phyloP scores from a whole-genome alignment of 2,797 vertebrate genomes.

The Microcaecilia unicolor region DNA sequence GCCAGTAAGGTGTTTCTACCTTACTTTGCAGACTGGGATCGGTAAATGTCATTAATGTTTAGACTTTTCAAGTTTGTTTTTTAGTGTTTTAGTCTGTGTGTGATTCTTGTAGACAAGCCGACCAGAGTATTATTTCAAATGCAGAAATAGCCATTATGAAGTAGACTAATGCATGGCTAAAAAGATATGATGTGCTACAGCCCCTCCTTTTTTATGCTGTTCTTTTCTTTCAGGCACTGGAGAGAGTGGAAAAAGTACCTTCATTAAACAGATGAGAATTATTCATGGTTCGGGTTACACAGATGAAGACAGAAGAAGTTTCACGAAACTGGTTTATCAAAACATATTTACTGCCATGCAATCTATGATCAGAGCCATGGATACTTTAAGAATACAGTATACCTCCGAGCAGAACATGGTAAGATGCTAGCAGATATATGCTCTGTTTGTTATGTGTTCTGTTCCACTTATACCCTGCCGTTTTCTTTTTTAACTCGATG shows the following conservation, averaged over 20 bases:
- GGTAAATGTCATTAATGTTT: too few species aligned
- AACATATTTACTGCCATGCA: constrained; percentile 78
- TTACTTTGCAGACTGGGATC: too few species aligned
- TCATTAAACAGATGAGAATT: constrained; percentile 91
- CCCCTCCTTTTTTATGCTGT: not conserved
- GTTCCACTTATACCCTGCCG: too few species aligned
- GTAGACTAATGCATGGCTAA: too few species aligned
- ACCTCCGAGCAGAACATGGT: constrained; percentile 61
- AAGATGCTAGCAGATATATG: not conserved
- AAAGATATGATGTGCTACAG: too few species aligned
- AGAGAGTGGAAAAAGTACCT: constrained; percentile 86
- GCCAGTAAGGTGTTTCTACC: too few species aligned
- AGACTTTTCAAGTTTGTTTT: too few species aligned
- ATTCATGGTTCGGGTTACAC: constrained; percentile 83
- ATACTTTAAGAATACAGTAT: constrained; percentile 55
- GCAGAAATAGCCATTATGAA: too few species aligned
- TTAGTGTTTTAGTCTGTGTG: too few species aligned
- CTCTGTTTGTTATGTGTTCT: not conserved
- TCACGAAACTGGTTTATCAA: constrained; percentile 76
- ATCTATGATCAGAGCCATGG: constrained; percentile 70
- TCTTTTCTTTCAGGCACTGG: constrained; percentile 66
- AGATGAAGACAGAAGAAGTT: constrained; percentile 74
- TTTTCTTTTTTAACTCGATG: too few species aligned
- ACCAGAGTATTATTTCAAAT: too few species aligned
- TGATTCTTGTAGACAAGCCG: too few species aligned